These are phyloP conservation scores for Calameuta filiformis DNA, from an alignment of 2,888 invertebrate genomes.

Conservation along the genomic window DNA sequence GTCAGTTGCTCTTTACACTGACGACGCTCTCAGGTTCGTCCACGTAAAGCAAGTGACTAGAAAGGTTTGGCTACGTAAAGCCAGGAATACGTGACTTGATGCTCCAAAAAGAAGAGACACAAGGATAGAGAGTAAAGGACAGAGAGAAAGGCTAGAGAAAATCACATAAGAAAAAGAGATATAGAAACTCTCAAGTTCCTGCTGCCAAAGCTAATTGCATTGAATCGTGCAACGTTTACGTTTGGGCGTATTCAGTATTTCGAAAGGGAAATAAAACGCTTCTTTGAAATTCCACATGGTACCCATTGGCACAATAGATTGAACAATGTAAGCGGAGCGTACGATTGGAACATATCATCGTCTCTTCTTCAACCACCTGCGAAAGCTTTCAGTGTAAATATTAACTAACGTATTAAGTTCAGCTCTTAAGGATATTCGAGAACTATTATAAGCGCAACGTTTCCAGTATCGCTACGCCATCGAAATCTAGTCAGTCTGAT, in stretches of 20 bases:
- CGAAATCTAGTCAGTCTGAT: slow-evolving; percentile 40
- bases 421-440: background rate
- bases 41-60: background rate
- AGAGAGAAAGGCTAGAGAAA: slow-evolving; percentile 6
- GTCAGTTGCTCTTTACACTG: background rate
- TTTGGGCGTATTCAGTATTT: background rate
- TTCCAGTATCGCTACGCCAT: background rate
- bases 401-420: background rate
- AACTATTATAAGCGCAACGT: background rate
- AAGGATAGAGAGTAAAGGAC: slow-evolving; percentile 16
- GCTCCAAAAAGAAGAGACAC: slow-evolving; percentile 12
- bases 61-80: background rate
- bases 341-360: background rate
- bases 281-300: background rate
- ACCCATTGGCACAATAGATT: background rate
- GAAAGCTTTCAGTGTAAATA: background rate
- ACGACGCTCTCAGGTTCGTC: background rate
- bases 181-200: slow-evolving; percentile 1
- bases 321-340: background rate
- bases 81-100: background rate
- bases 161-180: slow-evolving; percentile 11
- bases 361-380: background rate
- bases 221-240: background rate
- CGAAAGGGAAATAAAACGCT: background rate
- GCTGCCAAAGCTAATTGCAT: background rate